A percentile compares a stretch with the other conserved stretches of the same genome.
These are phyloP conservation scores for Rhinolophus ferrumequinum DNA, from an alignment of 2,113 vertebrate species.

Conservation along the genomic window DNA sequence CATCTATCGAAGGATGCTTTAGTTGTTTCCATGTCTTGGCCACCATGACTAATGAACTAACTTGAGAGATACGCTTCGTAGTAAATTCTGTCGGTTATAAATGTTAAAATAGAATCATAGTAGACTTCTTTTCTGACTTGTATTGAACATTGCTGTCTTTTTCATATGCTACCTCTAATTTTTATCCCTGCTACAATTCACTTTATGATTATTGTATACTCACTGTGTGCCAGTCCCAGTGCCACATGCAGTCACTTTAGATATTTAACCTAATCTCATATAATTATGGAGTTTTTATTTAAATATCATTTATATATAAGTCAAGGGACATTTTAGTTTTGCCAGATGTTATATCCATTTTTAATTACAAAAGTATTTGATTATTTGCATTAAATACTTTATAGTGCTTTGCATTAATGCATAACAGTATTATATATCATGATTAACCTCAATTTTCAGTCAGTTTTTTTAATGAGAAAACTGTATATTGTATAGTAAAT, in stretches of 20 bases:
- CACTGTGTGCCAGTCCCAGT: fast-evolving
- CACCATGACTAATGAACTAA: too few species aligned
- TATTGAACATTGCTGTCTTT: not conserved
- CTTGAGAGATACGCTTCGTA: not conserved
- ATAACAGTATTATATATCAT: not conserved
- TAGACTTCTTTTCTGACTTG: not conserved
- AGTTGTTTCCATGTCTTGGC: too few species aligned
- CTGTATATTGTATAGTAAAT: not conserved
- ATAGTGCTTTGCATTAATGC: not conserved
- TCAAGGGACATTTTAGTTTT: not conserved
- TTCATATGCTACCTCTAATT: not conserved
- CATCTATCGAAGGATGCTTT: too few species aligned
- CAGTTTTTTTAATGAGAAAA: not conserved
- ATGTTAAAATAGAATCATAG: not conserved
- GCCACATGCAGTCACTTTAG: not conserved
- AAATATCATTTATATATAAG: not conserved
- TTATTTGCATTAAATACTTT: not conserved
- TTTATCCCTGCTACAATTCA: not conserved
- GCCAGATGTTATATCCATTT: not conserved
- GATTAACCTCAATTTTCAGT: not conserved
- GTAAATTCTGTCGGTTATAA: not conserved
- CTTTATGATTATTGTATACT: not conserved
- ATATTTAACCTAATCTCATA: not conserved
- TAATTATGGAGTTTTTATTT: not conserved
- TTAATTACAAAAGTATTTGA: not conserved